Evolutionary conservation across 2,113 vertebrate species (phyloP).

Genomic region (Shinisaurus crocodilurus): DNA sequence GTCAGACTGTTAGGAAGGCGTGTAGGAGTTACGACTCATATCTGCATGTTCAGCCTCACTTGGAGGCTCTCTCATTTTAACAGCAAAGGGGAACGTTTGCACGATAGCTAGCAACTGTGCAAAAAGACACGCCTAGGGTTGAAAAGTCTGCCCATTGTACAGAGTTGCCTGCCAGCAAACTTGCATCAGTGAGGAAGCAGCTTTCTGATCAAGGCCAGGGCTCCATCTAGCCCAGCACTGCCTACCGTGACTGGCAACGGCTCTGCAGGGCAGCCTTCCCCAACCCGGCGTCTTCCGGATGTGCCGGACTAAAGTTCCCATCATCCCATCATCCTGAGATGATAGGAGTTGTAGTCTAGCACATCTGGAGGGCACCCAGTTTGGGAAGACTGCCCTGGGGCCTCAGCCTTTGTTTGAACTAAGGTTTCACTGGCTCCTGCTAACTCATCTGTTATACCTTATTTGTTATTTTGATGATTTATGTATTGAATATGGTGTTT

Average conservation of each 20-base stretch:
- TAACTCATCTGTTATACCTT: too few species aligned
- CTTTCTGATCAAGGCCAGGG: neutral
- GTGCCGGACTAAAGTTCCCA: neutral
- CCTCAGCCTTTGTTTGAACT: too few species aligned
- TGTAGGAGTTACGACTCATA: neutral
- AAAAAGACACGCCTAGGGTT: neutral
- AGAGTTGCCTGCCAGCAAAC: neutral
- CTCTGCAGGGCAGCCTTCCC: neutral
- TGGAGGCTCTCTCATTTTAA: neutral
- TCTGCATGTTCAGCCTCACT: neutral
- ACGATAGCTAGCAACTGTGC: neutral
- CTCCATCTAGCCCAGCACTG: neutral
- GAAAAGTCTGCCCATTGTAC: neutral
- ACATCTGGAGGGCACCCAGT: too few species aligned
- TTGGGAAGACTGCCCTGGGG: too few species aligned
- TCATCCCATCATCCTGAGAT: neutral
- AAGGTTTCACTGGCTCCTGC: too few species aligned
- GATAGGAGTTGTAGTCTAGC: too few species aligned
- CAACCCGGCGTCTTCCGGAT: neutral
- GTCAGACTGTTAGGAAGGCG: neutral
- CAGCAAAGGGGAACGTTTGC: neutral
- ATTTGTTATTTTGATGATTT: too few species aligned
- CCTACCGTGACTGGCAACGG: neutral
- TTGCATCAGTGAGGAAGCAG: neutral
- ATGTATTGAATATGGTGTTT: too few species aligned